Conservation (phyloP, 2,797 vertebrate genomes). For the Odontamblyopus lacepedii region DNA sequence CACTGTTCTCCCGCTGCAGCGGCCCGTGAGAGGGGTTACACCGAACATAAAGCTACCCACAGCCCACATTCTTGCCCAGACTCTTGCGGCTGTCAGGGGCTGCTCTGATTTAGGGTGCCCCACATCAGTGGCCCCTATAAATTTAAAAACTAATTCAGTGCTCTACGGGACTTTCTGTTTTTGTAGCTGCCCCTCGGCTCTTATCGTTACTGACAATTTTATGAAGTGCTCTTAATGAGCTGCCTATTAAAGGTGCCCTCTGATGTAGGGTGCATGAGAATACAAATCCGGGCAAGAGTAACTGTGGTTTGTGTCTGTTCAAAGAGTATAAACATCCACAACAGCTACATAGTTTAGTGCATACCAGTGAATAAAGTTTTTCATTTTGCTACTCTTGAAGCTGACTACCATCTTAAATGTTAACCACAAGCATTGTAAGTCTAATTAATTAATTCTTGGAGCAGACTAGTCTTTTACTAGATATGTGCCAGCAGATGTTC, state of each 20-base stretch:
- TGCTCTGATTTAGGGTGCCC: conserved; percentile 90
- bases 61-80: conserved; percentile 85
- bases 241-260: conserved; percentile 91
- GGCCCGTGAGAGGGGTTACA: conserved; percentile 87
- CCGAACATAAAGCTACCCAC: conserved; percentile 83
- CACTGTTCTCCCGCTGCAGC: conserved; percentile 87
- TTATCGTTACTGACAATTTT: conserved; percentile 94
- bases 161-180: conserved; percentile 92
- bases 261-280: conserved; percentile 66
- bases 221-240: conserved; percentile 98
- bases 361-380: conserved; percentile 73
- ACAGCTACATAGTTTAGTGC: conserved; percentile 83
- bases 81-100: conserved; percentile 93
- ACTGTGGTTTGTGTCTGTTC: conserved; percentile 66
- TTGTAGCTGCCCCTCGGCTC: conserved; percentile 88
- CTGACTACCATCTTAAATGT: conserved; percentile 76
- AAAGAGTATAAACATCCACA: conserved; percentile 27
- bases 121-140: conserved; percentile 91
- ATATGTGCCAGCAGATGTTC: conserved; percentile 73
- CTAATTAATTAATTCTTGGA: conserved; percentile 94
- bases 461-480: conserved; percentile 48
- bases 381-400: conserved; percentile 79
- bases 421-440: conserved; percentile 81
- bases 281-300: conserved; percentile 29
- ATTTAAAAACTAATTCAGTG: conserved; percentile 91